phyloP scores from a whole-genome alignment of 1,140 invertebrate genomes.

The Megalopta genalis region DNA sequence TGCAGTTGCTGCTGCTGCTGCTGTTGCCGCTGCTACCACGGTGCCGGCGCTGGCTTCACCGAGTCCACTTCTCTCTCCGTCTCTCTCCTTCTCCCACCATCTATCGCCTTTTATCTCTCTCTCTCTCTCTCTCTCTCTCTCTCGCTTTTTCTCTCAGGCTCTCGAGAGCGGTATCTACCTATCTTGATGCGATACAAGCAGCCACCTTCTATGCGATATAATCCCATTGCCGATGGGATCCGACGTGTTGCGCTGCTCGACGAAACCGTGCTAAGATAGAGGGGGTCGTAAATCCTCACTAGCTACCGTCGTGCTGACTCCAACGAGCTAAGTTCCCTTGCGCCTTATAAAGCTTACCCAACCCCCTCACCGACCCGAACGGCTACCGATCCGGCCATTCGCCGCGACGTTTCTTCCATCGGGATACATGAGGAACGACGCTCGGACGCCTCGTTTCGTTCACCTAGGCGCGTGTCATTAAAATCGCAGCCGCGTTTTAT shows the following conservation, averaged over 20 bases:
- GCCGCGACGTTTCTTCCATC: slow-evolving; percentile 27
- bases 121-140: not conserved
- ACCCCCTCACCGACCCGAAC: slow-evolving; percentile 34
- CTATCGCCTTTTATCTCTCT: not conserved
- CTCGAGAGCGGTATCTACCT: slow-evolving; percentile 70
- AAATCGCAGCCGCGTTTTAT: slow-evolving; percentile 13
- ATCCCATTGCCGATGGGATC: slow-evolving; percentile 78
- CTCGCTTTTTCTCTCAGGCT: slow-evolving; percentile 9
- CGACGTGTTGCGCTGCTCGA: slow-evolving; percentile 72
- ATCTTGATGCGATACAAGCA: slow-evolving; percentile 76
- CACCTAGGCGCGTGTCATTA: slow-evolving; percentile 16
- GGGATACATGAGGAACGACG: slow-evolving; percentile 6
- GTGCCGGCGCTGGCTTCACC: slow-evolving; percentile 12
- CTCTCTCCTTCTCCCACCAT: not conserved
- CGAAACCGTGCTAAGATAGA: slow-evolving; percentile 74
- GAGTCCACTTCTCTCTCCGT: slow-evolving; percentile 22
- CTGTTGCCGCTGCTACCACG: slow-evolving; percentile 25
- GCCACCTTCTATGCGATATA: slow-evolving; percentile 74
- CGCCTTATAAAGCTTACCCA: slow-evolving; percentile 69
- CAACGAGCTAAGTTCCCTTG: slow-evolving; percentile 70
- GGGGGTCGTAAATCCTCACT: slow-evolving; percentile 76
- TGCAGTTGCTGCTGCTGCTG: slow-evolving; percentile 48
- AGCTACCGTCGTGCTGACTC: slow-evolving; percentile 74
- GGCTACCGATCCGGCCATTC: slow-evolving; percentile 38
- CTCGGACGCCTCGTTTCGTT: not conserved